Base-by-base conservation (phyloP, 2,888 invertebrate genomes). In the Polymixis lichenea region DNA sequence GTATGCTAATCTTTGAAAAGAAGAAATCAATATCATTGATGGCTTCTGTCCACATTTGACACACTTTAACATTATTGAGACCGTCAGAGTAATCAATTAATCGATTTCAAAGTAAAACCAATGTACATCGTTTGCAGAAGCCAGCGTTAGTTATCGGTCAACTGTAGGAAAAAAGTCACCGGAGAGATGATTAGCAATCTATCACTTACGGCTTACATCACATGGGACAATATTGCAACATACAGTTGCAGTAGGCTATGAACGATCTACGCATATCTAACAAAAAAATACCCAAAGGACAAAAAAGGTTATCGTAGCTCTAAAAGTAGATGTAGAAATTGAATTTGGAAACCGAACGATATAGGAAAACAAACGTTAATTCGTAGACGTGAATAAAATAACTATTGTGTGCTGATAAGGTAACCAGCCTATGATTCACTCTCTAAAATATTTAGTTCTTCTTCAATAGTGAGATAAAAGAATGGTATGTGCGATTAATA, bases 161-260 rank as follows among this genome's bases (percentile, higher is more conserved):
- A 72, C 56, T 67, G 53, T 25, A 74, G 38, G 72, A 86, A 83
- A 86, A 85, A 87, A 84, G 73, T 77, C 73, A 69, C 62, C 69
- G 49, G 56, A 75, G 75, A 80, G 62, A 64, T 75, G 75, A 86
- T 86, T 87, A 75, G 64, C 61, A 72, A 87, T 87, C 72, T 86
- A 80, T 86, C 75, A 86, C 76, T 66, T 68, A 67, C 15, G 67
- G 49, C 72, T 86, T 86, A 62, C 74, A 86, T 66, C 79, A 86
- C 43, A 77, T 70, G 58, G 28, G n/a, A 68, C 64, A 53, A 71
- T 56, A 72, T 80, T 83, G 84, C 80, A 73, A 78, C 66, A 86
- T 5, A 60, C 13, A 56, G 28, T 53, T 71, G 58, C 53, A 65
- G 58, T 53, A 66, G 70, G 1, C 19, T 55, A 49, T 51, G 32